A percentile compares a stretch with the other conserved stretches of the same genome.
phyloP scores from a whole-genome alignment of 2,888 invertebrate genomes.

The Liposcelis brunnea region DNA sequence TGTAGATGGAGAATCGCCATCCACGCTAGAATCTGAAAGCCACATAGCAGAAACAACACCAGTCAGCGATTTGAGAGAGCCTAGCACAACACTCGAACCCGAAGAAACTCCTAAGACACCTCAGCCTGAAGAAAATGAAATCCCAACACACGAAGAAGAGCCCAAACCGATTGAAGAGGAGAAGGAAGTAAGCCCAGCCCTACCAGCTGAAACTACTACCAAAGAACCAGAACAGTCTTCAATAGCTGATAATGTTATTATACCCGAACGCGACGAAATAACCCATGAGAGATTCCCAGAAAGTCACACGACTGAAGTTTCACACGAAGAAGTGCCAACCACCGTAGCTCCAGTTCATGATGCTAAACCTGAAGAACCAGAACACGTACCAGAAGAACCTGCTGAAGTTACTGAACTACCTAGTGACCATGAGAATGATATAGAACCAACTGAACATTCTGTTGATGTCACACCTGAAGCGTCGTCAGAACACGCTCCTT shows the following conservation, averaged over 20 bases:
- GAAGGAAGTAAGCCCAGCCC: not conserved
- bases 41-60: constrained; percentile 24
- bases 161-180: constrained; percentile 10
- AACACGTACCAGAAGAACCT: too few species aligned
- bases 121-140: constrained; percentile 8
- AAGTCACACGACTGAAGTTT: too few species aligned
- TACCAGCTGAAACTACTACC: not conserved
- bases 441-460: not conserved
- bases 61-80: too few species aligned
- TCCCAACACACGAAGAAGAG: constrained; percentile 8
- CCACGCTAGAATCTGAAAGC: constrained; percentile 32
- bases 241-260: not conserved
- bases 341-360: too few species aligned
- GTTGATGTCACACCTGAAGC: not conserved
- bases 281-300: too few species aligned
- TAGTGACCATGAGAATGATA: constrained; percentile 4
- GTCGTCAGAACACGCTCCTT: constrained; percentile 2
- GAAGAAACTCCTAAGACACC: constrained; percentile 13
- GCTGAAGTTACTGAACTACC: constrained; percentile 7
- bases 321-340: too few species aligned
- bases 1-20: constrained; percentile 23
- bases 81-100: constrained; percentile 9
- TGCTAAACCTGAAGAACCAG: too few species aligned
- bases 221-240: constrained; percentile 7
- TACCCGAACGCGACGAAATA: too few species aligned